Conservation (phyloP, 2,797 vertebrate species). For the Acanthopagrus latus region DNA sequence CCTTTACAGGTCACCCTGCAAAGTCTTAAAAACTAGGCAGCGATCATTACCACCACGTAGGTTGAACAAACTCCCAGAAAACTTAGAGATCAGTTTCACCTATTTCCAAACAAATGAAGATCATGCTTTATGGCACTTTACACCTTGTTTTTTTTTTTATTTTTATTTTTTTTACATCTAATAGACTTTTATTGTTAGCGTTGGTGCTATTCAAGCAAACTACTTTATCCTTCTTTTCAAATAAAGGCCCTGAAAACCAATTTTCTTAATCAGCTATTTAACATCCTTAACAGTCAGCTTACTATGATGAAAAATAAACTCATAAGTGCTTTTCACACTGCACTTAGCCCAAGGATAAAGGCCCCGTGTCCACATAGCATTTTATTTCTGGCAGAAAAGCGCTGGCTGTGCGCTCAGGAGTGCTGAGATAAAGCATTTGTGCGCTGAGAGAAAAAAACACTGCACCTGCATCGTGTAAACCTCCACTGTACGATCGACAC, state of each 20-base stretch:
- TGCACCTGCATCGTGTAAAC: too few relatives aligned
- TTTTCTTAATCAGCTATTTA: background rate
- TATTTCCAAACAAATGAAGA: background rate
- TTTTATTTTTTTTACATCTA: too few relatives aligned
- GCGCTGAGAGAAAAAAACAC: too few relatives aligned
- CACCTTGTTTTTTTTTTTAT: too few relatives aligned
- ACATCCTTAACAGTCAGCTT: background rate
- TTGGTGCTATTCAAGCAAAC: too few relatives aligned
- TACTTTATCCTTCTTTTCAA: background rate
- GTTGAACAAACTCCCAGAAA: background rate
- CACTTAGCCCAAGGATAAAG: too few relatives aligned
- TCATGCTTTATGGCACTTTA: background rate
- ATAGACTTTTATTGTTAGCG: too few relatives aligned
- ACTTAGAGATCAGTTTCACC: background rate
- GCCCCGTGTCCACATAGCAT: too few relatives aligned
- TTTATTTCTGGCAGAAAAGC: too few relatives aligned
- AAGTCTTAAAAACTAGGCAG: background rate
- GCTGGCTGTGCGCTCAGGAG: too few relatives aligned
- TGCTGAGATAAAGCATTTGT: too few relatives aligned
- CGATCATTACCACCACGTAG: background rate
- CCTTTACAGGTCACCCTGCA: background rate
- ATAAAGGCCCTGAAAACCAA: background rate
- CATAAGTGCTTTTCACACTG: background rate
- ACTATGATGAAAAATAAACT: background rate
- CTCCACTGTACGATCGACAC: too few relatives aligned